phyloP scores from a whole-genome alignment of 2,113 vertebrate species.

The Micronycteris hirsuta region DNA sequence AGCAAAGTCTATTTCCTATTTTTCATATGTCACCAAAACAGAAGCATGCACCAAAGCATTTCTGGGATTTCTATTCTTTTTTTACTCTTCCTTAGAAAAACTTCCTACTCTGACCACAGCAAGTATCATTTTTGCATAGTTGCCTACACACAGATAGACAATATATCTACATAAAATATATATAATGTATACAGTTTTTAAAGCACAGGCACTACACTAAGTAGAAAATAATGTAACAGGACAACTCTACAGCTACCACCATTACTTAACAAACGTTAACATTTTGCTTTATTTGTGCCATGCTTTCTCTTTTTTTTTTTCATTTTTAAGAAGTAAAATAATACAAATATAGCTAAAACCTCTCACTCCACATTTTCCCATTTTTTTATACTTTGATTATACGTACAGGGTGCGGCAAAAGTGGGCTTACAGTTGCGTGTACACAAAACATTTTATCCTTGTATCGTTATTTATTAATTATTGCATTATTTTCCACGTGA shows the following conservation, averaged over 20 bases:
- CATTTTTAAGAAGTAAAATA: neutral
- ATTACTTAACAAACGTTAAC: constrained; percentile 14
- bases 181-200: no score
- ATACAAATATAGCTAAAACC: neutral
- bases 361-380: neutral
- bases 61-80: neutral
- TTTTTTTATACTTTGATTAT: constrained; percentile 10
- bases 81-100: neutral
- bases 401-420: neutral
- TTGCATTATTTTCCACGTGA: neutral
- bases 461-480: neutral
- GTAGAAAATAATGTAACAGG: neutral
- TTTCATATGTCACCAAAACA: neutral
- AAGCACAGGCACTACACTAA: neutral
- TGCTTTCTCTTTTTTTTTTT: neutral
- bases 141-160: neutral
- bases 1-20: neutral
- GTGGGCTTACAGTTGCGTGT: neutral
- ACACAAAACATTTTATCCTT: neutral
- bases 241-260: neutral
- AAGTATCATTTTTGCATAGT: neutral
- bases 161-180: no score
- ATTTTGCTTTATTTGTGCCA: neutral
- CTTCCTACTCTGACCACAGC: neutral
- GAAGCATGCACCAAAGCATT: neutral